Percentiles rank a stretch among this genome's conserved stretches.
phyloP scores from a whole-genome alignment of 1,140 invertebrate genomes.

The Cotesia vestalis region DNA sequence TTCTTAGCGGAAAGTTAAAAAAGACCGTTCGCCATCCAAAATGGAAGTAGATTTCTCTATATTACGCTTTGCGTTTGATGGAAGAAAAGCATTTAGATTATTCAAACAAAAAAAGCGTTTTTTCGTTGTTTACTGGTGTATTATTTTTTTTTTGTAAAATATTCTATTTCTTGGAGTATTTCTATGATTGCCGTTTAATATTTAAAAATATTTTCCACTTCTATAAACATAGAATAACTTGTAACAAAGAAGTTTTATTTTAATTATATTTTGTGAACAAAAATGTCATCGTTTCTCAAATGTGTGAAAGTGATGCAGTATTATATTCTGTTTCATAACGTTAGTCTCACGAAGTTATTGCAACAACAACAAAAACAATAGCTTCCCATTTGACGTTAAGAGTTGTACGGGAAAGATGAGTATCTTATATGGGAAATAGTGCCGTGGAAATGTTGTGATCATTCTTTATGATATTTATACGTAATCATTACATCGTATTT shows the following conservation, averaged over 20 bases:
- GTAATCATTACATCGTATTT: neutral
- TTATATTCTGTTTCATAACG: slow-evolving; percentile 41
- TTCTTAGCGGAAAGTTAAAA: too few relatives aligned
- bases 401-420: slow-evolving; percentile 48
- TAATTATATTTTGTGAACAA: slow-evolving; percentile 7
- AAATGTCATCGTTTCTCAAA: neutral
- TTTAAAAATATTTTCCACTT: neutral
- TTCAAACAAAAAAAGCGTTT: too few relatives aligned
- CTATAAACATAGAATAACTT: neutral
- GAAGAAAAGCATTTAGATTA: too few relatives aligned
- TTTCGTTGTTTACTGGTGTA: too few relatives aligned
- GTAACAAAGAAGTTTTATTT: neutral
- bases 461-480: neutral
- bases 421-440: slow-evolving; percentile 51
- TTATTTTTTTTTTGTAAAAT: too few relatives aligned
- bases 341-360: slow-evolving; percentile 44
- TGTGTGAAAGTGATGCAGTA: neutral
- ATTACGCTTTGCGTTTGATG: too few relatives aligned
- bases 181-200: neutral
- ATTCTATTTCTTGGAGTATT: neutral
- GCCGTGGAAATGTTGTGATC: slow-evolving; percentile 40
- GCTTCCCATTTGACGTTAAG: slow-evolving; percentile 48
- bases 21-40: too few relatives aligned
- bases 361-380: slow-evolving; percentile 44
- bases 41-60: too few relatives aligned